Conservation (phyloP, 1,140 invertebrate genomes). For the Kradibia gibbosae region DNA sequence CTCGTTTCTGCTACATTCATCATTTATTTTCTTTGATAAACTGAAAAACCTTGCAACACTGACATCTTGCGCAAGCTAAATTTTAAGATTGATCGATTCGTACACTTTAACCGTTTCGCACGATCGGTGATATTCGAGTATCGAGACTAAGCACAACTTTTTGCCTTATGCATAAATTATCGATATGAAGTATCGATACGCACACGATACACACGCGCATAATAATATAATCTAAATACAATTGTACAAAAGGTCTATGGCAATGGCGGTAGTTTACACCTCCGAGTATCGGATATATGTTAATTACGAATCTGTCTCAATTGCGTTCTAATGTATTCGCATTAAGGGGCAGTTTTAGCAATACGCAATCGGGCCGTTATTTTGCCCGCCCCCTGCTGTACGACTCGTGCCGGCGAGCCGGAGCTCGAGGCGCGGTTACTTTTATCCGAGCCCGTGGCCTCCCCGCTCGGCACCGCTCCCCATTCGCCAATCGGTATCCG, state of each 20-base stretch:
- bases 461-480: too few relatives aligned
- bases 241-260: neutral
- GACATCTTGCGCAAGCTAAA: neutral
- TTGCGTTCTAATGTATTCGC: conserved; percentile 1
- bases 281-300: neutral
- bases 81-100: conserved; percentile 27
- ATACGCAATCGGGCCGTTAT: neutral
- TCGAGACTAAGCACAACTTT: neutral
- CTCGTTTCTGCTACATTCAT: neutral
- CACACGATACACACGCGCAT: neutral
- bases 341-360: neutral
- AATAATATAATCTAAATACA: conserved; percentile 1
- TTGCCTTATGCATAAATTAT: conserved; percentile 17
- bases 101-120: neutral
- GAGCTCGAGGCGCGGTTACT: too few relatives aligned
- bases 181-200: neutral
- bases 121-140: neutral
- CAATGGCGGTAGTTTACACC: neutral
- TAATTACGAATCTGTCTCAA: neutral
- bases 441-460: too few relatives aligned
- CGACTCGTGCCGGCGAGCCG: too few relatives aligned
- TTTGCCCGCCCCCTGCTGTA: too few relatives aligned
- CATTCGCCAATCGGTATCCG: neutral
- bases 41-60: neutral
- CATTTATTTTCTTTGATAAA: neutral